phyloP scores from a whole-genome alignment of 2,797 vertebrate species.

The Petrocephalus schoutedeni region DNA sequence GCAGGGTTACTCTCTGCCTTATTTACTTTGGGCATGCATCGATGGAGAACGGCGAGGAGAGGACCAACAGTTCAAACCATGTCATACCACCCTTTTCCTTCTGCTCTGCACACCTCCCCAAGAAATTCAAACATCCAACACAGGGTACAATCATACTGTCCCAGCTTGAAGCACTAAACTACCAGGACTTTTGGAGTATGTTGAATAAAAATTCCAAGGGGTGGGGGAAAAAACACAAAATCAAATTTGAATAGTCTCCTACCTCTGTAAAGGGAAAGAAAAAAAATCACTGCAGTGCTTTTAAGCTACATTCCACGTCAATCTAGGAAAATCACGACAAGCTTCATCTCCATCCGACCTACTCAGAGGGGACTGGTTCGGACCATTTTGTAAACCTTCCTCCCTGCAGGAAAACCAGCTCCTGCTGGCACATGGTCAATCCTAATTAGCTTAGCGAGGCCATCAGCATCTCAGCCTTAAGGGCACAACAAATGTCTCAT shows the following conservation, averaged over 20 bases:
- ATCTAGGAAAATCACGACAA: constrained; percentile 5
- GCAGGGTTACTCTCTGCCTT: background rate
- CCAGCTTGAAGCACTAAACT: background rate
- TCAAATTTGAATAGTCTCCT: constrained; percentile 8
- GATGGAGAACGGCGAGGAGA: background rate
- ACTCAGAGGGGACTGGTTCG: background rate
- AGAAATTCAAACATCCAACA: background rate
- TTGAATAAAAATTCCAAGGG: background rate
- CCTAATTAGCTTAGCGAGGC: background rate
- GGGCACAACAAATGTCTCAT: background rate
- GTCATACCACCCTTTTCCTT: background rate
- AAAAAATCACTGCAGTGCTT: background rate
- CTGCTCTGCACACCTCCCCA: background rate
- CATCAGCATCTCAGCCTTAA: background rate
- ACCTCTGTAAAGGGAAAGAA: background rate
- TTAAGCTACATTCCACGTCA: constrained; percentile 15
- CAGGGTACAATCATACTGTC: background rate
- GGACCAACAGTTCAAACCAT: background rate
- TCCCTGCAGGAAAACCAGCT: constrained; percentile 1
- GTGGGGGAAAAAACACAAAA: background rate
- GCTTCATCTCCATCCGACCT: background rate
- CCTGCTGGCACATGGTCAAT: background rate
- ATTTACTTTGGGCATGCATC: background rate
- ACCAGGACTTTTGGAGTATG: background rate
- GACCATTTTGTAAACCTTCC: constrained; percentile 14